Conservation (phyloP, 2,888 invertebrate species). For the Cremastobaeus sp. region DNA sequence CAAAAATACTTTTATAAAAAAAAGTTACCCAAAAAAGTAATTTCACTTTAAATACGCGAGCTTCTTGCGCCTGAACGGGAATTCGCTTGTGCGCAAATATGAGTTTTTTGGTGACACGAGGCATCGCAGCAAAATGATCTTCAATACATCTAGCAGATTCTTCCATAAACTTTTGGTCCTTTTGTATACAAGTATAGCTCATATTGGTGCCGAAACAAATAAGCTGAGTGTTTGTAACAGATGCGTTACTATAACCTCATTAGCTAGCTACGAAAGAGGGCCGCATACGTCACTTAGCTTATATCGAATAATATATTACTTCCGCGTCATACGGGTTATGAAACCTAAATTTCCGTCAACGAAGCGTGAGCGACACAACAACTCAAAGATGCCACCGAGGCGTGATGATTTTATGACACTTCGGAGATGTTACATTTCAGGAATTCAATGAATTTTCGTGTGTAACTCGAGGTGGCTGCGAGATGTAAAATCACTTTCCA, state of each 20-base stretch:
- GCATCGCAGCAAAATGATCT: too few species aligned
- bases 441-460: slow-evolving; percentile 41
- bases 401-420: slow-evolving; percentile 44
- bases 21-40: too few species aligned
- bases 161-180: slow-evolving; percentile 40
- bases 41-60: slow-evolving; percentile 22
- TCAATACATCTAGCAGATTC: too few species aligned
- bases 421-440: slow-evolving; percentile 26
- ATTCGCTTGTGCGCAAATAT: too few species aligned
- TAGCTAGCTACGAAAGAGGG: slow-evolving; percentile 50
- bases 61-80: slow-evolving; percentile 7
- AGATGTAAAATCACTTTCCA: slow-evolving; percentile 32
- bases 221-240: slow-evolving; percentile 47
- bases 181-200: slow-evolving; percentile 24
- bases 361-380: slow-evolving; percentile 37
- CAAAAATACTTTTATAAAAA: too few species aligned
- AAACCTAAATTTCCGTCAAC: slow-evolving; percentile 66
- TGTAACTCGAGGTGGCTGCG: slow-evolving; percentile 18
- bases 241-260: slow-evolving; percentile 60
- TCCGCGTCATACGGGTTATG: slow-evolving; percentile 67
- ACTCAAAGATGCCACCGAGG: slow-evolving; percentile 8
- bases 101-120: too few species aligned
- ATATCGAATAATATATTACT: slow-evolving; percentile 59
- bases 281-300: slow-evolving; percentile 55
- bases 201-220: slow-evolving; percentile 41